Evolutionary conservation across 1,140 invertebrate species (phyloP), one percentile per base, ranked within the genome.

Genomic region (Microplitis demolitor): DNA sequence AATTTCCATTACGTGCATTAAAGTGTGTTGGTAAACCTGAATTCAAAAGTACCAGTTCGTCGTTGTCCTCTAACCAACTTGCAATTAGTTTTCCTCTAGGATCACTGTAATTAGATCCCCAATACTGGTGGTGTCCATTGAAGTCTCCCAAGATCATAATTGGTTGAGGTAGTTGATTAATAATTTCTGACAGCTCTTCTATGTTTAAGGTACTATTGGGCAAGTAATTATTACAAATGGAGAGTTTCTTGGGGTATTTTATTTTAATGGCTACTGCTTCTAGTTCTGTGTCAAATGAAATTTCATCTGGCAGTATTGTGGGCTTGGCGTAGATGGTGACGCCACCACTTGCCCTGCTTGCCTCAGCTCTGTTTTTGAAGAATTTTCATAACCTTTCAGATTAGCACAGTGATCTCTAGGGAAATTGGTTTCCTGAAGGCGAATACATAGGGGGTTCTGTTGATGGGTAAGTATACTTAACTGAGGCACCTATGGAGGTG

Each of bases 31-130:
- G 74, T 71, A 72, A 50, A 6, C 67, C 68, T 58, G 61, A 63
- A 63, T 81, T 81, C 58, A 81, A 74, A 54, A 81, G 61, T 9
- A 77, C 45, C 33, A 39, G 13, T 66, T 39, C 67, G 37, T 14
- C 13, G 6, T 37, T 37, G 50, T 79, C 60, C 31, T 80, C 8
- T 70, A 71, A 51, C 70, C 61, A 76, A 14, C 74, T 72, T 64
- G 73, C 75, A 31, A 81, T 67, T 56, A 71, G 75, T 73, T 72
- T 80, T 60, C 80, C 80, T 73, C 78, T 76, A 33, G 31, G 66
- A 62, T 83, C 78, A 58, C 69, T 76, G 70, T 76, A 72, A 33
- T 9, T 61, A 33, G 60, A 61, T 6, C 51, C 34, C 34, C 56
- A 58, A 13, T 4, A 16, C 5, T 14, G 6, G 1, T 70, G 3